Conservation (phyloP, 2,797 vertebrate species). For the Gallirallus australis region DNA sequence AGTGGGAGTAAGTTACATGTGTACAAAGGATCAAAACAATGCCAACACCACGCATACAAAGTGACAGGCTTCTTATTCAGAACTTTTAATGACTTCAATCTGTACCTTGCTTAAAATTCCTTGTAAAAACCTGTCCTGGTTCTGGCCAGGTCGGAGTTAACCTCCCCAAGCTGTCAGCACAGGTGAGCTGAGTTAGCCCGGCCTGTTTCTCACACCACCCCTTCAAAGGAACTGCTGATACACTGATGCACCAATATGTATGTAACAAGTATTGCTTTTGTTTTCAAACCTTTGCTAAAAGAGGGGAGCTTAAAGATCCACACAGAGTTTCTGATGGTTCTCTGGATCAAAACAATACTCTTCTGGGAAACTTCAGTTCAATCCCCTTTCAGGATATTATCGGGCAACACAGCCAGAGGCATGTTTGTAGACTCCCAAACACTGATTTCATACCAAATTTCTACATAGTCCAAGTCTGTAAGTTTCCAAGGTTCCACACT, state of each 20-base stretch:
- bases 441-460: not conserved
- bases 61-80: not conserved
- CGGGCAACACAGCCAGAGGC: not conserved
- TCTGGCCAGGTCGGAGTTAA: too few relatives aligned
- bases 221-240: not conserved
- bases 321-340: not conserved
- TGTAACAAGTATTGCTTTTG: not conserved
- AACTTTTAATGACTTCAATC: not conserved
- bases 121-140: not conserved
- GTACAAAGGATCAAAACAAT: conserved; percentile 36
- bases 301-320: not conserved
- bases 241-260: not conserved
- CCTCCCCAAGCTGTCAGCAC: too few relatives aligned
- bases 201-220: too few relatives aligned
- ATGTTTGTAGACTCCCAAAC: not conserved
- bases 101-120: not conserved
- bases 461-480: not conserved
- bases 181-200: too few relatives aligned
- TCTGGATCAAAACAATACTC: not conserved
- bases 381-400: not conserved
- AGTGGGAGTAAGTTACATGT: conserved; percentile 14
- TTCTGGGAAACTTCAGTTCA: not conserved
- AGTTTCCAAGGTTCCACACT: not conserved
- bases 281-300: not conserved
- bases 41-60: not conserved